phyloP scores from a whole-genome alignment of 2,113 vertebrate species.

The Baryphthengus martii region DNA sequence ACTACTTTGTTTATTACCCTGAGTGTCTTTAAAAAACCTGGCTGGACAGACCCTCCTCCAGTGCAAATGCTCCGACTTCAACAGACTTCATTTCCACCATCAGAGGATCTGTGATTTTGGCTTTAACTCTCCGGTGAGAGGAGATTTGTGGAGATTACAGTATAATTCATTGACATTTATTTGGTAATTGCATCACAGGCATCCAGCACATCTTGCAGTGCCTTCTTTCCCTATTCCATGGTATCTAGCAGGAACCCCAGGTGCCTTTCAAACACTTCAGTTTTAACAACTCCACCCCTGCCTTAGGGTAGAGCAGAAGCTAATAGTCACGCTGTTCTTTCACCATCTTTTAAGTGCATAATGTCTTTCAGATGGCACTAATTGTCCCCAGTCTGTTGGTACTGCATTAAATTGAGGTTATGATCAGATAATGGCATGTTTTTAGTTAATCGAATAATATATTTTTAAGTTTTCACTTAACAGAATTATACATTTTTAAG shows the following conservation, averaged over 20 bases:
- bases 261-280: not conserved
- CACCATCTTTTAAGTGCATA: not conserved
- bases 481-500: not conserved
- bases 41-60: not conserved
- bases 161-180: constrained; percentile 23
- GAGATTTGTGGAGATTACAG: not conserved
- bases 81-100: not conserved
- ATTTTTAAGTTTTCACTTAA: not conserved
- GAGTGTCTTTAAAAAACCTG: not conserved
- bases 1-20: not conserved
- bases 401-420: not conserved
- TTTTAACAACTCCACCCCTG: not conserved
- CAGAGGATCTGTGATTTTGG: not conserved
- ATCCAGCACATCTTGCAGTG: not conserved
- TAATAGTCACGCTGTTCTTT: not conserved
- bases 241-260: not conserved
- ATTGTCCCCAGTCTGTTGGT: not conserved
- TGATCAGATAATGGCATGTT: not conserved
- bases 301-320: not conserved
- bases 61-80: not conserved
- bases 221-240: not conserved
- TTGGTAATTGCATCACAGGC: not conserved
- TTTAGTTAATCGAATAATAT: not conserved
- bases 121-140: not conserved
- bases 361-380: not conserved